phyloP scores from a whole-genome alignment of 2,113 vertebrate genomes.

The Ginglymostoma cirratum region DNA sequence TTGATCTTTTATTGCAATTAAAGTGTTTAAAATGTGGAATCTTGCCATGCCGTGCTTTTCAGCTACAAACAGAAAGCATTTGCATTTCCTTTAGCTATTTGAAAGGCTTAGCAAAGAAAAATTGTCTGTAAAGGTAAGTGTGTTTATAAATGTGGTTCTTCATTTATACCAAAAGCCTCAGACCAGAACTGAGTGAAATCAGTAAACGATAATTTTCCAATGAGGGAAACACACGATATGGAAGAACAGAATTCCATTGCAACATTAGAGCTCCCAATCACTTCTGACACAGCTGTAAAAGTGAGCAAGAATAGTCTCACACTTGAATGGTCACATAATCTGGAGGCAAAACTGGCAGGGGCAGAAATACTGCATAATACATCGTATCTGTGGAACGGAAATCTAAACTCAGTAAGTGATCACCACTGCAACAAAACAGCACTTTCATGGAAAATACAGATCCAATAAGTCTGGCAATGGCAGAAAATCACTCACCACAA shows the following conservation, averaged over 20 bases:
- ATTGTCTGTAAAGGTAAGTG: neutral
- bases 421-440: neutral
- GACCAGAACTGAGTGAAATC: neutral
- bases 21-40: too few relatives aligned
- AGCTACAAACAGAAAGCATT: neutral
- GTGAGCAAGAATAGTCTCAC: neutral
- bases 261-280: neutral
- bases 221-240: neutral
- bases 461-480: neutral
- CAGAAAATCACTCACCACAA: neutral
- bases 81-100: neutral
- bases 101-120: neutral
- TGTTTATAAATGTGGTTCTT: neutral
- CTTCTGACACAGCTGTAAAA: neutral
- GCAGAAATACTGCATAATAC: neutral
- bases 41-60: too few relatives aligned
- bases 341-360: neutral
- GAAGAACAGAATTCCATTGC: neutral
- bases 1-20: too few relatives aligned
- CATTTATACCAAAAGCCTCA: neutral
- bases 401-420: neutral
- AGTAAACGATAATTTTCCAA: neutral
- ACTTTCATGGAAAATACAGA: neutral
- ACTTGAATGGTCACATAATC: neutral
- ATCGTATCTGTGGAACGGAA: neutral